Base-by-base conservation (phyloP, 2,113 vertebrate genomes). In the Ciconia stormi region DNA sequence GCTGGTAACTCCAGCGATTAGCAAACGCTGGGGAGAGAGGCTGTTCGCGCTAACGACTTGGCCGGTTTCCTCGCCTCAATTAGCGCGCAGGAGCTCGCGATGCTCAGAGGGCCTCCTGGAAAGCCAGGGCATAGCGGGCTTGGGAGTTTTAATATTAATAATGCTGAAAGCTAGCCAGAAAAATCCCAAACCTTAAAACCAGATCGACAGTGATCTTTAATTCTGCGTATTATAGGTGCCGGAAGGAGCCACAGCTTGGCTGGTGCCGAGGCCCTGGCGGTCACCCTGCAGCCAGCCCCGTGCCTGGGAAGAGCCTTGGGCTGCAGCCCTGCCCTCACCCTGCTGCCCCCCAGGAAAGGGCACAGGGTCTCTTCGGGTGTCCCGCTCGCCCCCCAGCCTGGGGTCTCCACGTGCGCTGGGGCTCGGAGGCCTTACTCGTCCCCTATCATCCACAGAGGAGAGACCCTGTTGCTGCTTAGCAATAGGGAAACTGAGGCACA, bases 81-180 rank as follows among this genome's bases (percentile, higher is more conserved):
- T 93, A 96, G 74, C 1, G 2, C 0, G 3, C 36, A 62, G 76
- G 59, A 91, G 66, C 46, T 87, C 3, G 0, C 4, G 7, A 40
- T 66, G 67, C 69, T 82, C 25, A 0, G 25, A 89, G 69, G 83
- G 63, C 53, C 83, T 96, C 56, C 81, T 12, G 25, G 63, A 94
- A 74, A 85, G 87, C 47, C 63, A 61, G n/a, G 49, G 42, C 29
- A 70, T 5, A 88, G 26, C 44, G 72, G 42, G n/a, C 71, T 82
- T 4, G 2, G 36, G 52, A 90, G 29, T 36, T 65, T 44, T 80
- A 66, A 69, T 77, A 80, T 87, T 49, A 74, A 50, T 73, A 90
- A 82, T 4, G 6, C 44, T 91, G 77, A 93, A 84, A 70, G 42
- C 38, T 5, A 82, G 77, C 69, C 91, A 96, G 73, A 89, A 96